Percentiles rank a stretch among this genome's conserved stretches.
Evolutionary conservation across 64 coral and sea anemone genomes (phyloP).

Genomic region (Stylophora pistillata): DNA sequence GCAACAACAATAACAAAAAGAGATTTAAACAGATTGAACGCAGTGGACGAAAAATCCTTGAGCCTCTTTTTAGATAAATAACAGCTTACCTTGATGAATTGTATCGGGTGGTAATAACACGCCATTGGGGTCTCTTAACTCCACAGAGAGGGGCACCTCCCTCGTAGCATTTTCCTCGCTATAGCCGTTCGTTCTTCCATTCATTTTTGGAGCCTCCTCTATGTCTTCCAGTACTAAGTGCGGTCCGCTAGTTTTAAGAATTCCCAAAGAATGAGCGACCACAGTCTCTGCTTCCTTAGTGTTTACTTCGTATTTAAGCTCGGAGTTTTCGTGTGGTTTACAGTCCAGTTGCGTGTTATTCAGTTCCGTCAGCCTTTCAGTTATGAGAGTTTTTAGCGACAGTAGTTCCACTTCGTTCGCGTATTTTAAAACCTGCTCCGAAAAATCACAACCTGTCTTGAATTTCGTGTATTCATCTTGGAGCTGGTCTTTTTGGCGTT

Average conservation of each 20-base stretch:
- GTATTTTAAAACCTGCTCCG: constrained; percentile 76
- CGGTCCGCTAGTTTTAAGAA: constrained; percentile 59
- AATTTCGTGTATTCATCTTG: constrained; percentile 61
- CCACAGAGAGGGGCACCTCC: constrained; percentile 29
- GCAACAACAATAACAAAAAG: too few relatives aligned
- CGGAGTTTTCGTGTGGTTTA: constrained; percentile 67
- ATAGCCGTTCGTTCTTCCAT: neutral
- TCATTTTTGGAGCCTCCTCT: neutral
- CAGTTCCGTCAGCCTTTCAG: constrained; percentile 58
- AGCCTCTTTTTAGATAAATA: neutral
- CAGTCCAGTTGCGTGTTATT: constrained; percentile 51
- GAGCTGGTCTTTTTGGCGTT: constrained; percentile 53
- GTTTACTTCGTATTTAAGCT: constrained; percentile 75
- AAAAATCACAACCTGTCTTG: constrained; percentile 78
- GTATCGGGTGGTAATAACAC: constrained; percentile 7
- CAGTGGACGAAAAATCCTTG: neutral
- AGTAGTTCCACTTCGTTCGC: constrained; percentile 87
- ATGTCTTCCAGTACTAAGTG: neutral
- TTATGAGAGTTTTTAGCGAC: constrained; percentile 63
- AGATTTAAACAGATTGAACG: too few relatives aligned
- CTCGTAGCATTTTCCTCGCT: neutral
- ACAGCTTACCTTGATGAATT: constrained; percentile 37
- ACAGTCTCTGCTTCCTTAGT: constrained; percentile 72
- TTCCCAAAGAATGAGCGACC: constrained; percentile 66
- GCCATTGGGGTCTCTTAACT: constrained; percentile 33